Conservation (phyloP, 2,113 vertebrate genomes). For the Condylura cristata region DNA sequence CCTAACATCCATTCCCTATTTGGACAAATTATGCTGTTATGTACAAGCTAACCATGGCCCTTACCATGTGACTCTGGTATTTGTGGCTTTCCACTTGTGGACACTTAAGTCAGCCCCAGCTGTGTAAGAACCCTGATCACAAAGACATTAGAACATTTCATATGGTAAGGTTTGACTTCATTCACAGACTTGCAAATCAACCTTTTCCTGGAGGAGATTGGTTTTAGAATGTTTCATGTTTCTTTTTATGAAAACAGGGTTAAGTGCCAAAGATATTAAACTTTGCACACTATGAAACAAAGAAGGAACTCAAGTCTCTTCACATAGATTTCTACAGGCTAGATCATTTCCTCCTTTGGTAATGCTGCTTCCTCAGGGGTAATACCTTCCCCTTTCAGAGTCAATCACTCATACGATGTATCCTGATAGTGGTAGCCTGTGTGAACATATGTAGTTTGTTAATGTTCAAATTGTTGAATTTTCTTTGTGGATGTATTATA, state of each 20-base stretch:
- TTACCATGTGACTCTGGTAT: background rate
- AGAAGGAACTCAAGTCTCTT: background rate
- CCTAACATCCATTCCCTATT: background rate
- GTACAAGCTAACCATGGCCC: background rate
- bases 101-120: background rate
- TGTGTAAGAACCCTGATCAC: background rate
- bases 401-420: background rate
- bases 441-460: background rate
- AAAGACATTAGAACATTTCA: background rate
- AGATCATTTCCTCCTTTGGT: background rate
- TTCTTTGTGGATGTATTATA: background rate
- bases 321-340: background rate
- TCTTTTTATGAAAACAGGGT: background rate
- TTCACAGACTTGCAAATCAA: background rate
- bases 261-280: background rate
- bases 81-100: background rate
- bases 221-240: background rate
- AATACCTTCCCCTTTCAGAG: background rate
- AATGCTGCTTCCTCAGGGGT: background rate
- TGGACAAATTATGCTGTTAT: background rate
- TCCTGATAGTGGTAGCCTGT: background rate
- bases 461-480: background rate
- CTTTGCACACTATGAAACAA: background rate
- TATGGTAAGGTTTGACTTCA: background rate
- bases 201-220: background rate